A percentile compares a stretch with the other conserved stretches of the same genome.
phyloP scores from a whole-genome alignment of 2,888 invertebrate species.

The Halocaridina rubra region DNA sequence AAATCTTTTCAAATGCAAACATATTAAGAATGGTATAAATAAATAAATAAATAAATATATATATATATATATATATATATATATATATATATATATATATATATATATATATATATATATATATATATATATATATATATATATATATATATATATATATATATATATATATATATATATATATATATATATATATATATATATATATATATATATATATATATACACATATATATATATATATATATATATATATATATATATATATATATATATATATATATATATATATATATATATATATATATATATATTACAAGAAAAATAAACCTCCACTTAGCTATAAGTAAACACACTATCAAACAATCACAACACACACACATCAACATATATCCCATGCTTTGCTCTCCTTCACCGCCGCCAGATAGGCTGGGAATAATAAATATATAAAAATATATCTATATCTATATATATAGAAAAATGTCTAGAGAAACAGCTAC shows the following conservation, averaged over 20 bases:
- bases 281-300: slow-evolving; percentile 25
- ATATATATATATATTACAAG: background rate
- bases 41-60: background rate
- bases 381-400: no score
- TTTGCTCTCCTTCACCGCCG: no score
- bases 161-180: slow-evolving; percentile 11
- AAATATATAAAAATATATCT: no score
- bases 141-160: background rate
- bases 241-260: slow-evolving; percentile 14
- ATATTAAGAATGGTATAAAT: background rate
- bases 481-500: no score
- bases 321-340: background rate
- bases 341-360: background rate
- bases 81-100: background rate
- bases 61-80: background rate
- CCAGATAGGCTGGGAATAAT: no score
- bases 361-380: background rate
- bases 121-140: background rate
- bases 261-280: background rate
- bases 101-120: background rate
- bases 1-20: background rate
- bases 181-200: background rate
- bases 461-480: no score
- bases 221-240: slow-evolving; percentile 10
- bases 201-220: slow-evolving; percentile 23